Percentiles rank a stretch among this genome's conserved stretches.
Evolutionary conservation across 2,113 vertebrate species (phyloP).

Genomic region (Thryonomys swinderianus): DNA sequence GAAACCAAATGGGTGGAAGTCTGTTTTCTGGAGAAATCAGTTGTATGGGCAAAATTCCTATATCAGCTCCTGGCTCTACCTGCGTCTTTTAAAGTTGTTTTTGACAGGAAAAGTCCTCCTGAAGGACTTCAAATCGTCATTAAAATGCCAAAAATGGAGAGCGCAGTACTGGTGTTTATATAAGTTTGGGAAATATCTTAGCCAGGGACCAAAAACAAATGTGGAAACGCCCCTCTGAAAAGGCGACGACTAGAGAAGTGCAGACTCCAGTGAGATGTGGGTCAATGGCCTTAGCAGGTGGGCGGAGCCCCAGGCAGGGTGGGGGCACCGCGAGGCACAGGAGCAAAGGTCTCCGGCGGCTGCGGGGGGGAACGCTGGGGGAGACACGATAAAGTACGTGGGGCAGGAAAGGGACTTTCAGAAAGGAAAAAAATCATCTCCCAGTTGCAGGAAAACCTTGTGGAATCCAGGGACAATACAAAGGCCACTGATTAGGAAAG

Average conservation of each 20-base stretch:
- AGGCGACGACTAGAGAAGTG: slow-evolving; percentile 48
- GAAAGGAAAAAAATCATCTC: slow-evolving; percentile 48
- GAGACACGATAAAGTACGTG: not conserved
- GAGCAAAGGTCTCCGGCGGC: not conserved
- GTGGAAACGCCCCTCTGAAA: slow-evolving; percentile 58
- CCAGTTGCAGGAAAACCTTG: not conserved
- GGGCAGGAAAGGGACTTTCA: slow-evolving; percentile 22
- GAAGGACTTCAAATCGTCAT: not conserved
- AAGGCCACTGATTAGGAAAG: slow-evolving; percentile 4
- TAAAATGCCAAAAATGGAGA: slow-evolving; percentile 60
- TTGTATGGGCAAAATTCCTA: not conserved
- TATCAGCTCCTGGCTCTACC: not conserved
- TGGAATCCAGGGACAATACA: slow-evolving; percentile 26
- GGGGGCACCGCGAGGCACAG: not conserved
- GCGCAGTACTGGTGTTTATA: not conserved
- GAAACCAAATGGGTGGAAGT: not conserved
- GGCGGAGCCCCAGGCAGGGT: slow-evolving; percentile 18
- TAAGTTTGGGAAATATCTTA: slow-evolving; percentile 37
- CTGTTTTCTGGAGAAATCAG: slow-evolving; percentile 9
- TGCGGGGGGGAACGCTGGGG: not conserved
- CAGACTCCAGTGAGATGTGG: slow-evolving; percentile 47
- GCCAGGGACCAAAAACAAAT: slow-evolving; percentile 46
- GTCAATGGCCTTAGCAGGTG: slow-evolving; percentile 54
- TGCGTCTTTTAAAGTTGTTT: slow-evolving; percentile 17
- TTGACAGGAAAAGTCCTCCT: not conserved